Evolutionary conservation across 1,140 invertebrate species (phyloP), one percentile per base, ranked within the genome.

Genomic region (Cydia fagiglandana): DNA sequence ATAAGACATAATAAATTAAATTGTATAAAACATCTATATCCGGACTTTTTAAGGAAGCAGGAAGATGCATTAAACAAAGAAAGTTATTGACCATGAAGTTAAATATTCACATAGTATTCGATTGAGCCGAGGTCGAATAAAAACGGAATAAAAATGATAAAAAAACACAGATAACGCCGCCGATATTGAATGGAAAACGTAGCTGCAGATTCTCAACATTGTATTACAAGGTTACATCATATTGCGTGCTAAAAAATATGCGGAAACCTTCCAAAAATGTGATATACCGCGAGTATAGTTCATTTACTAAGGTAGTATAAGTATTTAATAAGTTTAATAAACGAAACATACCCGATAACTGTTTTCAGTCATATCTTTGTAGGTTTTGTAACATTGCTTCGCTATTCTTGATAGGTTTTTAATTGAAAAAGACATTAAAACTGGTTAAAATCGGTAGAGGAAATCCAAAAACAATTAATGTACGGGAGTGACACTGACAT

Each of bases 361-460:
- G 78, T 76, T 86, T 53, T 80, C 79, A 73, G 84, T 87, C 47
- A 81, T 79, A 47, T 86, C 80, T 47, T 83, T 73, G 6, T 83
- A 77, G 56, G 75, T 80, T 73, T 76, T 88, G 64, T 83, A 88
- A 78, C 83, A 85, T 73, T 87, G 80, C 50, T 83, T 80, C 28
- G 80, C 85, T 68, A 79, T 76, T 50, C 79, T 81, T 76, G 88
- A 80, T 77, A 87, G 61, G 53, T 87, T 88, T 84, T 86, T 90
- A 78, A 88, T 85, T 77, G 81, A 81, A 66, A 79, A 81, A 84
- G 82, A 84, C 88, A 88, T 90, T 84, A 81, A 84, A 78, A 78
- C 73, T n/a, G n/a, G 75, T 53, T 78, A 64, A 70, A 73, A 75
- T 74, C 47, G n/a, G 66, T 66, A 66, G 5, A 1, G 30, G 15